Conservation (phyloP, 1,140 invertebrate species). For the silkworm (Bombyx mori) region DNA sequence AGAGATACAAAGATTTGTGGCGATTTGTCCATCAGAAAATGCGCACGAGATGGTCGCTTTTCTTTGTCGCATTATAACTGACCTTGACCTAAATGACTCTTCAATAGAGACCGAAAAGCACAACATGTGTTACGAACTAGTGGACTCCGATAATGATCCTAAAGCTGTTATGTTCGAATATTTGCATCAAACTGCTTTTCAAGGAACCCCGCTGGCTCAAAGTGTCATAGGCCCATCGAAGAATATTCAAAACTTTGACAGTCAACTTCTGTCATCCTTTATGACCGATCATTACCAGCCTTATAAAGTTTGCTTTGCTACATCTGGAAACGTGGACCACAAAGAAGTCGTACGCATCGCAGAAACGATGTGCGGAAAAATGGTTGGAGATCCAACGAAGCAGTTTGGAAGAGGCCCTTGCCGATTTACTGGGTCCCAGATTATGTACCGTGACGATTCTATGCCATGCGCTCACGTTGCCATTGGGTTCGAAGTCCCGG, state of each 20-base stretch:
- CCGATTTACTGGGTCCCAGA: constrained; percentile 73
- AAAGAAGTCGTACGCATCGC: constrained; percentile 79
- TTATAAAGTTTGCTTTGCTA: constrained; percentile 86
- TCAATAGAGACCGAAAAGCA: constrained; percentile 79
- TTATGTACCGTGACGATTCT: constrained; percentile 76
- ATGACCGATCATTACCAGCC: constrained; percentile 88
- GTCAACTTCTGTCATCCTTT: constrained; percentile 80
- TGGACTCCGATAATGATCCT: constrained; percentile 77
- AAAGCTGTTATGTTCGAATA: constrained; percentile 85
- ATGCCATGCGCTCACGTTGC: constrained; percentile 82
- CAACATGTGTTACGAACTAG: constrained; percentile 71
- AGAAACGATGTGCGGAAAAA: constrained; percentile 22
- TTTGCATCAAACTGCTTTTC: constrained; percentile 80
- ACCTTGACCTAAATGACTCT: constrained; percentile 73
- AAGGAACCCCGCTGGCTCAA: constrained; percentile 78
- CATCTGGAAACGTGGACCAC: constrained; percentile 89
- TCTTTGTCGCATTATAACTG: constrained; percentile 74
- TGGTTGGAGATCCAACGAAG: constrained; percentile 7
- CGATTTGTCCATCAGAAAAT: constrained; percentile 76
- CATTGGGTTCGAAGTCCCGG: constrained; percentile 79
- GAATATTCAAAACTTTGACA: constrained; percentile 77
- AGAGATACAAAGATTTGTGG: constrained; percentile 85
- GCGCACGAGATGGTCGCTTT: constrained; percentile 76
- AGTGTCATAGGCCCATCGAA: constrained; percentile 81
- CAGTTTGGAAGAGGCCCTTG: constrained; percentile 15